phyloP scores from a whole-genome alignment of 2,888 invertebrate species.

The Tiliacea citrago region DNA sequence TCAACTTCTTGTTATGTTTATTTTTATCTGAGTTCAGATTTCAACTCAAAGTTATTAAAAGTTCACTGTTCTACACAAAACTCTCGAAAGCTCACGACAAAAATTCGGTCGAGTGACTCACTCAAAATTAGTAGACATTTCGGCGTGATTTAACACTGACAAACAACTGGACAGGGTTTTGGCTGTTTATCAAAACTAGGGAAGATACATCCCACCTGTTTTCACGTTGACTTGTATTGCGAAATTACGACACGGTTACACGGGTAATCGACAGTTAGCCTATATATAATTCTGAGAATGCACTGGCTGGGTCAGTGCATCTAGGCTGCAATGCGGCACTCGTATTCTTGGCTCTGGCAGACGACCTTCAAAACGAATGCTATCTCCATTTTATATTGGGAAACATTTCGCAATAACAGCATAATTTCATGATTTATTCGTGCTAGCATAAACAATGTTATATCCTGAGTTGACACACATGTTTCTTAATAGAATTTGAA shows the following conservation, averaged over 20 bases:
- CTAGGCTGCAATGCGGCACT: slow-evolving; percentile 73
- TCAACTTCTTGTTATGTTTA: slow-evolving; percentile 24
- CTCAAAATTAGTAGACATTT: slow-evolving; percentile 26
- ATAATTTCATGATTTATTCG: slow-evolving; percentile 26
- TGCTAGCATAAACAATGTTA: slow-evolving; percentile 14
- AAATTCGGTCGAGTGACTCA: slow-evolving; percentile 21
- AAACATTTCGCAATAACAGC: slow-evolving; percentile 32
- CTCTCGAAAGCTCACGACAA: neutral
- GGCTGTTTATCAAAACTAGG: slow-evolving; percentile 44
- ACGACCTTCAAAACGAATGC: slow-evolving; percentile 62
- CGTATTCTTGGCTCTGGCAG: slow-evolving; percentile 59
- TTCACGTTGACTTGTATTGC: slow-evolving; percentile 24
- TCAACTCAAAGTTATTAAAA: slow-evolving; percentile 8
- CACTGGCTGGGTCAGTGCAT: slow-evolving; percentile 67
- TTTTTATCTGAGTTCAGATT: slow-evolving; percentile 28
- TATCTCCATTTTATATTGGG: slow-evolving; percentile 44
- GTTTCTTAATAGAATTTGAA: slow-evolving; percentile 10
- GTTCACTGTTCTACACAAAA: neutral
- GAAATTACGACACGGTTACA: slow-evolving; percentile 31
- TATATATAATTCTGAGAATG: slow-evolving; percentile 65
- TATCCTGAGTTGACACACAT: neutral
- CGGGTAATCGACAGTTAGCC: slow-evolving; percentile 60
- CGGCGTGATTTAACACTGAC: slow-evolving; percentile 35
- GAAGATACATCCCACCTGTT: slow-evolving; percentile 28
- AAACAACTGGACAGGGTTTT: slow-evolving; percentile 29